Evolutionary conservation across 2,797 vertebrate species (phyloP).

Genomic region (Sebastes trivittatus): DNA sequence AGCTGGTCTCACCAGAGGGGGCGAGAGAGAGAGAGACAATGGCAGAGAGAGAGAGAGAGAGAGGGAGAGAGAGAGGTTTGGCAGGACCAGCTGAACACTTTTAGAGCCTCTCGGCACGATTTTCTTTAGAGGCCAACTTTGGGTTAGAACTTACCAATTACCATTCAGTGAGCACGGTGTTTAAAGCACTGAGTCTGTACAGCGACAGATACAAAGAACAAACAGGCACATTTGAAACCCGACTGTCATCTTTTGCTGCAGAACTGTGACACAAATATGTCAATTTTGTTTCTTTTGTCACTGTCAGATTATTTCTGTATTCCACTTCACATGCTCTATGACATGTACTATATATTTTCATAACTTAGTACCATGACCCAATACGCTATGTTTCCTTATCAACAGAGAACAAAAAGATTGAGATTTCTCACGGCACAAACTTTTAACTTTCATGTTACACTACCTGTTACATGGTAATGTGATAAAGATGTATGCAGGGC

Average conservation of each 20-base stretch:
- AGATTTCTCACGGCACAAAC: background rate
- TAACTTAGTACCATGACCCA: background rate
- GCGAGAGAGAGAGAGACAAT: background rate
- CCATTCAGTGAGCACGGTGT: background rate
- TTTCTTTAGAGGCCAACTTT: constrained; percentile 12
- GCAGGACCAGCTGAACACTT: constrained; percentile 15
- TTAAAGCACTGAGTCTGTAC: background rate
- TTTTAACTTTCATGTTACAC: background rate
- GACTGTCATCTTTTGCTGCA: background rate
- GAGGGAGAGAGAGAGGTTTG: background rate
- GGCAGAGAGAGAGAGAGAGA: background rate
- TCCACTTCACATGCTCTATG: background rate
- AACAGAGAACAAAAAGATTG: background rate
- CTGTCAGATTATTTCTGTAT: background rate
- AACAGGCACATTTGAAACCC: background rate
- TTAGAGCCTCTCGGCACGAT: background rate
- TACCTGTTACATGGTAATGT: background rate
- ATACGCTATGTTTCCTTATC: background rate
- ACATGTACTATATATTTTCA: background rate
- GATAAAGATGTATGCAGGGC: background rate
- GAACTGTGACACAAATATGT: constrained; percentile 7
- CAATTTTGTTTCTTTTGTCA: background rate
- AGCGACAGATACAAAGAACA: background rate
- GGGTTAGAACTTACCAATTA: background rate
- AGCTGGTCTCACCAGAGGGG: constrained; percentile 67